phyloP scores from a whole-genome alignment of 2,888 invertebrate genomes.

The Cantharis rufa region DNA sequence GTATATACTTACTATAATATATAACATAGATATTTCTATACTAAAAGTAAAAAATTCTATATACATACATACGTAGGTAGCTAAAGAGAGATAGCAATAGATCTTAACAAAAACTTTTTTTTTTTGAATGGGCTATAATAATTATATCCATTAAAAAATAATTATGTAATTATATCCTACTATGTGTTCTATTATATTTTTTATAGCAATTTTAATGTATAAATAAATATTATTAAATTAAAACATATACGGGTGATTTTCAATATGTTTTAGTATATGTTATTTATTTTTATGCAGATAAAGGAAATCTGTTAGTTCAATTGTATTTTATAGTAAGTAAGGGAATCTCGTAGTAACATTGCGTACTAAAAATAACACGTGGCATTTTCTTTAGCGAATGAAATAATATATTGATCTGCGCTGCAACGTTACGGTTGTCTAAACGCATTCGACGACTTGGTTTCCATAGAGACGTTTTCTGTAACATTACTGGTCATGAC shows the following conservation, averaged over 20 bases:
- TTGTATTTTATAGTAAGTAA: not conserved
- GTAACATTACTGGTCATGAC: constrained; percentile 54
- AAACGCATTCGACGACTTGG: constrained; percentile 42
- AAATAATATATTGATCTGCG: constrained; percentile 21
- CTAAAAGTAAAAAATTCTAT: too few species aligned
- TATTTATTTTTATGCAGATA: not conserved
- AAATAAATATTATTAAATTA: not conserved
- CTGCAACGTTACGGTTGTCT: constrained; percentile 7
- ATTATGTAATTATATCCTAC: too few species aligned
- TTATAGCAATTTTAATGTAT: not conserved
- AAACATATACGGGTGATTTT: not conserved
- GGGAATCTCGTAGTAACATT: not conserved
- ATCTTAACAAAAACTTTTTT: too few species aligned
- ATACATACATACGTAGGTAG: too few species aligned
- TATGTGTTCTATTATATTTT: too few species aligned
- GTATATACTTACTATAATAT: too few species aligned
- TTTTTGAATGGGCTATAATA: too few species aligned
- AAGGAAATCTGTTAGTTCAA: not conserved
- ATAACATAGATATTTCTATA: too few species aligned
- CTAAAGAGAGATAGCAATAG: too few species aligned
- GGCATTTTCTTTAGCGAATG: not conserved
- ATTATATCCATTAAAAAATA: too few species aligned
- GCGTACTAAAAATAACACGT: not conserved
- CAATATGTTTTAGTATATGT: not conserved
- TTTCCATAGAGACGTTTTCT: constrained; percentile 52